phyloP scores from a whole-genome alignment of 2,113 vertebrate genomes.

The Urocolius indicus region DNA sequence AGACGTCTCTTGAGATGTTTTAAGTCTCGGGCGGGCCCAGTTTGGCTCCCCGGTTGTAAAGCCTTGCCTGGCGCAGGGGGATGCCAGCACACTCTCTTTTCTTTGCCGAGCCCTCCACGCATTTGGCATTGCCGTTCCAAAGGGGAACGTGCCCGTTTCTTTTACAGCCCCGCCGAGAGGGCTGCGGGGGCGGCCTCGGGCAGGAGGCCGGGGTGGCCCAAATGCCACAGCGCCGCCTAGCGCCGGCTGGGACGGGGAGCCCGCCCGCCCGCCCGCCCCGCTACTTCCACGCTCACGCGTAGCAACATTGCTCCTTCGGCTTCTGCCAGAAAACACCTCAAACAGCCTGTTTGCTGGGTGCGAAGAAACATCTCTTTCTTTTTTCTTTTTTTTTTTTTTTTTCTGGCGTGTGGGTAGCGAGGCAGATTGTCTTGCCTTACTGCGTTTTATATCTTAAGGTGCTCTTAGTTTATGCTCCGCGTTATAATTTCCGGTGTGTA shows the following conservation, averaged over 20 bases:
- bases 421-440: constrained; percentile 1
- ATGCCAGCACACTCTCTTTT: accelerated
- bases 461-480: constrained; percentile 63
- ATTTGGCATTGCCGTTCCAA: background rate
- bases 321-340: background rate
- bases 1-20: background rate
- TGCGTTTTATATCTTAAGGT: constrained; percentile 31
- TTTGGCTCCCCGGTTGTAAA: background rate
- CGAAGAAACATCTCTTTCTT: no score
- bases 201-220: constrained; percentile 63
- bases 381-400: no score
- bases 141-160: background rate
- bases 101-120: background rate
- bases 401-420: background rate
- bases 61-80: background rate
- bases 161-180: background rate
- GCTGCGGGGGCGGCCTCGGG: background rate
- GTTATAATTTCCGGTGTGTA: constrained; percentile 77
- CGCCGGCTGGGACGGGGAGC: constrained; percentile 52
- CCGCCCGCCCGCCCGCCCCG: no score
- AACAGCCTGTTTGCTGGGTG: no score
- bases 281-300: background rate
- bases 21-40: background rate
- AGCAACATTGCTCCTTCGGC: background rate
- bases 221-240: constrained; percentile 93